Base-by-base conservation (phyloP, 2,888 invertebrate genomes). In the Drosophila lutescens region DNA sequence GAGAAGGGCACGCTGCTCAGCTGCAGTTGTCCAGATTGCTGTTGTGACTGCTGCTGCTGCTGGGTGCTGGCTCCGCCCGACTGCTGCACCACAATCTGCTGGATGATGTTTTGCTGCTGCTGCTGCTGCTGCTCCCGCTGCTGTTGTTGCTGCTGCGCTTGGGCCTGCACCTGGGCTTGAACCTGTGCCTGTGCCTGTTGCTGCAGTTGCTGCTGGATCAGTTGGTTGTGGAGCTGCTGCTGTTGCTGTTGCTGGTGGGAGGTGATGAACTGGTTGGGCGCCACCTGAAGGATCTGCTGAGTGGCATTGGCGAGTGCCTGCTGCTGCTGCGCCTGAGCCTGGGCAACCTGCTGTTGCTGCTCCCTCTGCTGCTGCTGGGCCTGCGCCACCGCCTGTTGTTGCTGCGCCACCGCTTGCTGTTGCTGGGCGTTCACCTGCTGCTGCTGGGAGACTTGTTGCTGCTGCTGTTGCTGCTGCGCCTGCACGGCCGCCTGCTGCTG, bases 291-390 rank as follows among this genome's bases (percentile, higher is more conserved):
- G 57, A 90, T 90, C 60, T 90, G 89, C 67, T 90, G 91, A 2
- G 58, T 59, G 12, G 58, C 58, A 10, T 56, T 59, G 30, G 87
- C 81, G 41, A 78, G 68, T 2, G 87, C 75, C 57, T 79, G 40
- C 10, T 79, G 70, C 51, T 89, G 90, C n/a, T 90, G 86, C 23
- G 75, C 94, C 10, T 94, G 92, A 56, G 91, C 91, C 61, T 91
- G 91, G 59, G 55, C 58, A 44, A 92, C 92, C 66, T 93, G 94
- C 59, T 94, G 94, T 73, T 94, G 89, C 67, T 78, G 90, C 76
- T 89, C 71, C 60, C 79, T 63, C 46, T 82, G 88, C 15, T 86
- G 92, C 43, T 91, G 90, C 12, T 91, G 91, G 43, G 91, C 91
- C 32, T 90, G 76, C 20, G 90, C 70, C 50, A 85, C 70, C 47